A percentile compares a stretch with the other conserved stretches of the same genome.
Conservation (phyloP, 2,797 vertebrate genomes). For the Cephalopachus bancanus region DNA sequence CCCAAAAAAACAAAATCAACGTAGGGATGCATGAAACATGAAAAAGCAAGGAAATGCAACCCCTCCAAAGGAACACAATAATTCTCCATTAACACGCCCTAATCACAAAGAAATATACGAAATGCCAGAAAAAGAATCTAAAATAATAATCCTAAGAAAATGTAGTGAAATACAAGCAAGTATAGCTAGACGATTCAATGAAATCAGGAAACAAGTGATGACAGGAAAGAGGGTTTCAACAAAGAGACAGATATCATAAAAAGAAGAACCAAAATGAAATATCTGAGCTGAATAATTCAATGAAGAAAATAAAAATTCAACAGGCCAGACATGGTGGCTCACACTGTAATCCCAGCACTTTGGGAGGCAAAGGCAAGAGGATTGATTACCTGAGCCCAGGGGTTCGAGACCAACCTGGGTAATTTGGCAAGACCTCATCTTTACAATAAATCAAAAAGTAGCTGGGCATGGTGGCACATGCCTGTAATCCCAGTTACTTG, state of each 20-base stretch:
- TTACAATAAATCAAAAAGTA: no score
- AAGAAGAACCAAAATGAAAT: background rate
- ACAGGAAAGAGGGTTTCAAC: background rate
- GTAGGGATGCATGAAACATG: background rate
- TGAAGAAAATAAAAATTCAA: background rate
- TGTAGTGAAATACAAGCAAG: background rate
- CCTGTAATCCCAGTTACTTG: no score
- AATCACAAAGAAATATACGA: background rate
- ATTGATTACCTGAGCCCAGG: no score
- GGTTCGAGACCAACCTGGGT: no score
- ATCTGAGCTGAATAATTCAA: background rate
- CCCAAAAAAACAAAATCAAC: no score
- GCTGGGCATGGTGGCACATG: no score
- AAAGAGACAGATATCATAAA: background rate
- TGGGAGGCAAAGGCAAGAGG: no score
- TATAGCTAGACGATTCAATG: background rate
- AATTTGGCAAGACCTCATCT: no score
- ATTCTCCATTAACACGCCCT: background rate
- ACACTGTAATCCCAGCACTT: no score
- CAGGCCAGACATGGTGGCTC: no score
- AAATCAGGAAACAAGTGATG: background rate
- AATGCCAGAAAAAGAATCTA: background rate
- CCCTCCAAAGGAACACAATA: background rate
- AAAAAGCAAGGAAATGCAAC: background rate
- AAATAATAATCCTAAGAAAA: background rate